phyloP scores from a whole-genome alignment of 2,113 vertebrate species.

The Loxodonta africana region DNA sequence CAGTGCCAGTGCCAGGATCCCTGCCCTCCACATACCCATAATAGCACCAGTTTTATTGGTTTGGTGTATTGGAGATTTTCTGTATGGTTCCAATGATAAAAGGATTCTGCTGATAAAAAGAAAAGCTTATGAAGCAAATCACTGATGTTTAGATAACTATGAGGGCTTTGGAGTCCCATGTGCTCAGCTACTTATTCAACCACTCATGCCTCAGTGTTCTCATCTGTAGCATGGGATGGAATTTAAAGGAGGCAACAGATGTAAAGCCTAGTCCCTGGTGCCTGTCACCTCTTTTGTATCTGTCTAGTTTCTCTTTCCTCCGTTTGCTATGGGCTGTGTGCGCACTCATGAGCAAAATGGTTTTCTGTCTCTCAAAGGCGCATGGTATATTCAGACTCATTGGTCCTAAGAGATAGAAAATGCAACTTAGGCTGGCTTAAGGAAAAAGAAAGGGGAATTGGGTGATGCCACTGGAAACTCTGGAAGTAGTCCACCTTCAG shows the following conservation, averaged over 20 bases:
- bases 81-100: not conserved
- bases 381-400: not conserved
- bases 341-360: not conserved
- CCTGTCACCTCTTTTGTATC: not conserved
- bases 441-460: not conserved
- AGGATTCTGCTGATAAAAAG: conserved; percentile 3
- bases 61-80: not conserved
- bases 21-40: not conserved
- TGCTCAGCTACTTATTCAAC: not conserved
- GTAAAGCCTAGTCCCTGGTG: not conserved
- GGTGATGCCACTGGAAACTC: not conserved
- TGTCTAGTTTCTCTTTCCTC: not conserved
- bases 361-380: not conserved
- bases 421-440: not conserved
- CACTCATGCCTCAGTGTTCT: not conserved
- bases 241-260: not conserved
- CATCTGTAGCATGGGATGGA: not conserved
- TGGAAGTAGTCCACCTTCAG: not conserved
- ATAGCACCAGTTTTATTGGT: not conserved
- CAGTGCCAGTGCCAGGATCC: not conserved
- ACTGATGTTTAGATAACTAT: not conserved
- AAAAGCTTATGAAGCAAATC: not conserved
- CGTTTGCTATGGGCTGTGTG: not conserved
- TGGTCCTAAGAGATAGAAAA: conserved; percentile 23
- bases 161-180: not conserved